Evolutionary conservation across 64 coral and sea anemone genomes (phyloP).

Genomic region (Catalaphyllia jardinei): DNA sequence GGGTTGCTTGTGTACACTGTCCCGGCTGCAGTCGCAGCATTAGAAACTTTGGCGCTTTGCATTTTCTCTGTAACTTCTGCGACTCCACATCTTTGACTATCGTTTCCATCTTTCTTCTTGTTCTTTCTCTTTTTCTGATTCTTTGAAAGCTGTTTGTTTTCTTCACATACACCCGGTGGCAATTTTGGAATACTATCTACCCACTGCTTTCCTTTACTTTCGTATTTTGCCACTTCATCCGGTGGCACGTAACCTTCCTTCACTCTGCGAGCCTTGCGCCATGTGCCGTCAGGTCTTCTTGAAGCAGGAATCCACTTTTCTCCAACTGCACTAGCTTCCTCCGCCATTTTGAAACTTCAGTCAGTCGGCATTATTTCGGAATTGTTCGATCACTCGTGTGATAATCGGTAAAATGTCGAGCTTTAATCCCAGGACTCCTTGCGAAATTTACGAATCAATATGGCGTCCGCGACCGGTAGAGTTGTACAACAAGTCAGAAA

Average conservation of each 20-base stretch:
- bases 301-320: constrained; percentile 92
- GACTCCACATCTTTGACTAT: constrained; percentile 25
- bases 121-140: constrained; percentile 87
- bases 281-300: constrained; percentile 88
- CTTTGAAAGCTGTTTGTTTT: constrained; percentile 53
- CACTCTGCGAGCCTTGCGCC: constrained; percentile 94
- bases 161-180: constrained; percentile 72
- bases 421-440: neutral
- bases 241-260: constrained; percentile 96
- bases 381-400: neutral
- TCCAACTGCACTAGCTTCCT: neutral
- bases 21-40: constrained; percentile 42
- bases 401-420: neutral
- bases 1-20: constrained; percentile 64
- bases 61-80: constrained; percentile 56
- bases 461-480: constrained; percentile 78
- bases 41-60: constrained; percentile 45
- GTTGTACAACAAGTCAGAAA: constrained; percentile 63
- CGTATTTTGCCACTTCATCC: constrained; percentile 96
- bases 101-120: constrained; percentile 67
- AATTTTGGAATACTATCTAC: constrained; percentile 59
- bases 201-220: constrained; percentile 99
- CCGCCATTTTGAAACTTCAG: constrained; percentile 82
- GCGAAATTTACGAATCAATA: constrained; percentile 53
- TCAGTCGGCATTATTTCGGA: neutral